A percentile compares a stretch with the other conserved stretches of the same genome.
Conservation (phyloP, 2,797 vertebrate genomes). For the Sphenodon punctatus region DNA sequence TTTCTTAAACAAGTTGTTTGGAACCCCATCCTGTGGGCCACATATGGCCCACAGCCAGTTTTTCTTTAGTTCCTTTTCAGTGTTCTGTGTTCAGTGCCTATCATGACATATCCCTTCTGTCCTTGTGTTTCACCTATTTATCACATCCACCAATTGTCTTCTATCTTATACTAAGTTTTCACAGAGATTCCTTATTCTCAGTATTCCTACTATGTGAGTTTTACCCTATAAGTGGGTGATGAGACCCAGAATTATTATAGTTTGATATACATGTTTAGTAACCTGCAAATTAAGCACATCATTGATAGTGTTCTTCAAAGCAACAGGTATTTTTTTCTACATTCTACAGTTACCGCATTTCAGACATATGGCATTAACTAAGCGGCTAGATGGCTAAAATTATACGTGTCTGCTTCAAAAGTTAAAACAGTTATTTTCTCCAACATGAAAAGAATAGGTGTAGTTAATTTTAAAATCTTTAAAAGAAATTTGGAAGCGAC, state of each 20-base stretch:
- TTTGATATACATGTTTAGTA: background rate
- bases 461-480: constrained; percentile 4
- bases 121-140: too few relatives aligned
- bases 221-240: background rate
- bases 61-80: too few relatives aligned
- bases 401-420: background rate
- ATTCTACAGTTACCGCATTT: background rate
- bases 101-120: too few relatives aligned
- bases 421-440: background rate
- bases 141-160: too few relatives aligned
- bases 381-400: background rate
- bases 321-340: background rate
- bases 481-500: background rate
- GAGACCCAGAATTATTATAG: background rate
- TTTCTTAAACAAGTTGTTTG: too few relatives aligned
- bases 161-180: too few relatives aligned
- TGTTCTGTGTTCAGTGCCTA: too few relatives aligned
- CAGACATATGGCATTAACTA: background rate
- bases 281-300: background rate
- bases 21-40: too few relatives aligned
- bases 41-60: too few relatives aligned
- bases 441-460: background rate
- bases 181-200: background rate
- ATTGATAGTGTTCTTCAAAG: background rate
- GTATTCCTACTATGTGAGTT: background rate